Evolutionary conservation across 2,113 vertebrate genomes (phyloP).

Genomic region (Cisticola juncidis): DNA sequence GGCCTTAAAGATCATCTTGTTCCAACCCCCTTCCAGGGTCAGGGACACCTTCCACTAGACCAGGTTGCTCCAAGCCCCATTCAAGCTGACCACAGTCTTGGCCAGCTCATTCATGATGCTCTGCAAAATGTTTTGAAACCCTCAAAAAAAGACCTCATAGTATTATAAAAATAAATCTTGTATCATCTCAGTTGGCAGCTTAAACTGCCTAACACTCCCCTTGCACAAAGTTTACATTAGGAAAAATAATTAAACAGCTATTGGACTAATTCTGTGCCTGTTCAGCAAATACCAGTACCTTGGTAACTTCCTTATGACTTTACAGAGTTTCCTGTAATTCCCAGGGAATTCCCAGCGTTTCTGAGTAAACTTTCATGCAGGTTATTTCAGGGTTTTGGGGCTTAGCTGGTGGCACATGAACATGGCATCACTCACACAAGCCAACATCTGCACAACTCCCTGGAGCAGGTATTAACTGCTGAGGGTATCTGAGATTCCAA

Average conservation of each 20-base stretch:
- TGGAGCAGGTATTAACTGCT: not conserved
- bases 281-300: not conserved
- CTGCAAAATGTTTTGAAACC: not conserved
- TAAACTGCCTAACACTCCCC: not conserved
- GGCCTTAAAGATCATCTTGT: not conserved
- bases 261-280: not conserved
- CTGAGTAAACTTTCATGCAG: not conserved
- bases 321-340: not conserved
- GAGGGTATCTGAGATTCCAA: not conserved
- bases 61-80: not conserved
- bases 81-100: not conserved
- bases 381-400: not conserved
- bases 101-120: not conserved
- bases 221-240: not conserved
- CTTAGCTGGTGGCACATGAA: not conserved
- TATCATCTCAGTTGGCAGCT: not conserved
- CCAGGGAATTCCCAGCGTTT: not conserved
- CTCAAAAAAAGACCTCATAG: not conserved
- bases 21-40: not conserved
- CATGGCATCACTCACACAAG: no score
- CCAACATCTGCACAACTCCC: not conserved
- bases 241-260: not conserved
- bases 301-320: not conserved
- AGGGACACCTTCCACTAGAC: not conserved
- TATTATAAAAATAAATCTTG: fast-evolving